Base-by-base conservation (phyloP, 2,888 invertebrate species). In the Xylota segnis region DNA sequence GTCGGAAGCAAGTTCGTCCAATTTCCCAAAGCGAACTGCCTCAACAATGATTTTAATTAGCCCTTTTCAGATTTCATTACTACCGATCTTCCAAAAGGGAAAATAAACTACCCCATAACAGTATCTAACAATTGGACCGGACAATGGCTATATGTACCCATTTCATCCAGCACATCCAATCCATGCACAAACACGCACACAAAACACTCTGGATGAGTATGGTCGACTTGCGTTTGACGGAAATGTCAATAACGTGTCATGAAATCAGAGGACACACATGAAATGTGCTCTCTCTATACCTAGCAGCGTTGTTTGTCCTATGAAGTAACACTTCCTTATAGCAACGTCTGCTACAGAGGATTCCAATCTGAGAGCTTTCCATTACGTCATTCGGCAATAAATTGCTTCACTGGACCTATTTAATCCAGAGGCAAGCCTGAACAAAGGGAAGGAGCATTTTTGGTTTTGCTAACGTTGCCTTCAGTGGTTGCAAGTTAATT, bases 91-190 rank as follows among this genome's bases (percentile, higher is more conserved):
- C 7, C 29, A 18, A 40, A 66, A 54, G 3, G 27, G 40, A 52
- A 54, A 68, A 54, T 23, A 54, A 54, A 16, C 34, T 32, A 37
- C 71, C 34, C 5, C 14, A 47, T 12, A 65, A 54, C 29, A 34
- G 6, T 40, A 10, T 32, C 16, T 52, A 54, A 6, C 45, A 74
- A 63, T 74, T 29, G 56, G 7, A 12, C 12, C 45, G 23, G 56
- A 75, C 75, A 75, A 65, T 66, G n/a, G 65, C n/a, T n/a, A n/a
- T n/a, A 47, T 37, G 29, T 45, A 58, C 75, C 47, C 29, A 45
- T 56, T 45, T 43, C 43, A 12, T 14, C 43, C 29, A 32, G 5
- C 32, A 45, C 10, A 27, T 23, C 16, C 7, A 45, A 52, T 52
- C 27, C 54, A 54, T 14, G 3, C 52, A 27, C 52, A 27, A 1